These are phyloP conservation scores for Condylostylus longicornis DNA, from an alignment of 1,140 invertebrate genomes.

Conservation along the genomic window DNA sequence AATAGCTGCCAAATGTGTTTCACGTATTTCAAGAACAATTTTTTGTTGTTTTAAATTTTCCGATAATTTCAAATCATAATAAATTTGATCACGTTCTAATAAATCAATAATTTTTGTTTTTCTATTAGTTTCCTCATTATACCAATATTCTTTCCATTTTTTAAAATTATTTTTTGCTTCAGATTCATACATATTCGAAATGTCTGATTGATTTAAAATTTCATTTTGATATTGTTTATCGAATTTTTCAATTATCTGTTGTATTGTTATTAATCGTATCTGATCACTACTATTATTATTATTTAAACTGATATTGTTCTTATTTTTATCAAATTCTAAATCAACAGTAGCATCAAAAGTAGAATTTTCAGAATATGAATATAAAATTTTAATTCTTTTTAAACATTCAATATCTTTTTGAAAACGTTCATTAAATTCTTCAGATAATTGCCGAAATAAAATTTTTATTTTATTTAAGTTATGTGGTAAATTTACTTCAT, in stretches of 20 bases:
- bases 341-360: too few species aligned
- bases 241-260: constrained; percentile 14
- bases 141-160: constrained; percentile 22
- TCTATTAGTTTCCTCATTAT: background rate
- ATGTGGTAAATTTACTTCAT: constrained; percentile 11
- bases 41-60: constrained; percentile 29
- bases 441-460: constrained; percentile 22
- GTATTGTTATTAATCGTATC: too few species aligned
- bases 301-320: too few species aligned
- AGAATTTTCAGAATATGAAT: too few species aligned
- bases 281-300: too few species aligned
- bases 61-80: constrained; percentile 17
- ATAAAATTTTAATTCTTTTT: too few species aligned
- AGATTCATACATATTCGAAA: constrained; percentile 31
- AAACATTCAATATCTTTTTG: constrained; percentile 18
- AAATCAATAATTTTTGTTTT: constrained; percentile 16
- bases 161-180: constrained; percentile 24
- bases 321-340: too few species aligned
- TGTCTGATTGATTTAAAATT: constrained; percentile 10
- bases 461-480: constrained; percentile 28
- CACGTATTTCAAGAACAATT: constrained; percentile 27
- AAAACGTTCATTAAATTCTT: constrained; percentile 21
- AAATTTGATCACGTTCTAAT: constrained; percentile 19
- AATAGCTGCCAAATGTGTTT: constrained; percentile 28
- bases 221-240: constrained; percentile 17